These are phyloP conservation scores for Cebidichthys violaceus DNA, from an alignment of 2,113 vertebrate genomes.

Conservation along the genomic window DNA sequence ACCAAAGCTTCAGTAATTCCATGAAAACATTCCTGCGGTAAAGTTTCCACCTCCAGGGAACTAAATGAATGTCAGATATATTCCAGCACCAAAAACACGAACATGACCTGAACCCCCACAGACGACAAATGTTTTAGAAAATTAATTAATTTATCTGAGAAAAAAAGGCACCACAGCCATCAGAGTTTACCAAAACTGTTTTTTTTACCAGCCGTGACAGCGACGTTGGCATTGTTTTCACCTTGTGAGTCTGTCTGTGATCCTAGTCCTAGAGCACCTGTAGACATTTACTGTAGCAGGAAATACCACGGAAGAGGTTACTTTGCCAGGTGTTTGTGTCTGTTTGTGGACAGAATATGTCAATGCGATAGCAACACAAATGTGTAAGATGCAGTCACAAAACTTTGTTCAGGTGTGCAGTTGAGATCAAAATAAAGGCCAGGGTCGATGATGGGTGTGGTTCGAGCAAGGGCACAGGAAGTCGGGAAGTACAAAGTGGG, in stretches of 20 bases:
- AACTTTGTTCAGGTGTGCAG: neutral
- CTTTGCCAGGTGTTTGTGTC: too few relatives aligned
- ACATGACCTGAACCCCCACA: neutral
- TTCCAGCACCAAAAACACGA: neutral
- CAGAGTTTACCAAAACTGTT: neutral
- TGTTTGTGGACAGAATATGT: too few relatives aligned
- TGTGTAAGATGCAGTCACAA: neutral
- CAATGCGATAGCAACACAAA: neutral
- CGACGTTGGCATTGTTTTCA: too few relatives aligned
- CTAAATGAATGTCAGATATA: neutral
- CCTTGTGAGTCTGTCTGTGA: too few relatives aligned
- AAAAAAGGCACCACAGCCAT: neutral
- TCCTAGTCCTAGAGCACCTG: too few relatives aligned
- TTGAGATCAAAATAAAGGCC: neutral
- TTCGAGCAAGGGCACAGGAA: neutral
- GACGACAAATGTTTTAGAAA: neutral
- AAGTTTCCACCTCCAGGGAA: neutral
- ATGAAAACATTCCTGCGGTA: neutral
- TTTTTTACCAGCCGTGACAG: neutral
- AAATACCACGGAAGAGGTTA: too few relatives aligned
- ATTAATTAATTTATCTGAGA: neutral
- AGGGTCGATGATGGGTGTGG: neutral
- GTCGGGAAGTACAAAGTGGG: neutral
- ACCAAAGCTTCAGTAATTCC: neutral
- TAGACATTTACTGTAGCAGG: too few relatives aligned